Conservation (phyloP, 2,888 invertebrate species). For the Ochlodes sylvanus region DNA sequence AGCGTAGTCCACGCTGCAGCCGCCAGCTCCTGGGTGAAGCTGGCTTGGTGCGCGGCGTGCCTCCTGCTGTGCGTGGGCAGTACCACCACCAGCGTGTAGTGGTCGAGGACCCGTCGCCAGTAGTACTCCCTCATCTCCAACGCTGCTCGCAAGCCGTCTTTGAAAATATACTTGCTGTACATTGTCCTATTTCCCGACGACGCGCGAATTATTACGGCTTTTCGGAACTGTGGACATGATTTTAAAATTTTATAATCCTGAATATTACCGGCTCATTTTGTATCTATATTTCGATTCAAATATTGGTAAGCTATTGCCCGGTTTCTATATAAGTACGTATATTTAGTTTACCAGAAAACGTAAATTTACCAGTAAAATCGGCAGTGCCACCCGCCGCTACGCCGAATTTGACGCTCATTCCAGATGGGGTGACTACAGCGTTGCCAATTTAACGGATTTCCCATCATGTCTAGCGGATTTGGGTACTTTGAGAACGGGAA, state of each 20-base stretch:
- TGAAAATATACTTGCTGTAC: constrained; percentile 66
- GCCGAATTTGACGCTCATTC: too few species aligned
- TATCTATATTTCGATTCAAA: too few species aligned
- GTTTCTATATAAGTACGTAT: too few species aligned
- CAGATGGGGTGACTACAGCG: too few species aligned
- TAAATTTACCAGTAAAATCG: too few species aligned
- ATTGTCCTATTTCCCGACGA: constrained; percentile 61
- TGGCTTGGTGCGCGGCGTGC: constrained; percentile 57
- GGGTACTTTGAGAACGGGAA: too few species aligned
- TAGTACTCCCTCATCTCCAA: constrained; percentile 67
- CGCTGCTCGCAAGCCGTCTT: constrained; percentile 67
- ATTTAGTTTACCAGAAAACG: too few species aligned
- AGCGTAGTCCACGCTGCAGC: constrained; percentile 62
- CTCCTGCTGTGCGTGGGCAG: constrained; percentile 63
- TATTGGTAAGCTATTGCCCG: too few species aligned
- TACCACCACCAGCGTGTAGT: constrained; percentile 72
- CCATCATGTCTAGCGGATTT: too few species aligned
- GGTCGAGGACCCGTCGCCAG: constrained; percentile 71
- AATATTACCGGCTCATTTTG: background rate
- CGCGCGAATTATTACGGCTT: constrained; percentile 60
- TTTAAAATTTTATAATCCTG: background rate
- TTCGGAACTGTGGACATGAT: constrained; percentile 64
- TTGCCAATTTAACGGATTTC: too few species aligned
- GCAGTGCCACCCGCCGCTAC: too few species aligned
- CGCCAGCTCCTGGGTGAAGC: constrained; percentile 66